Evolutionary conservation across 64 coral and sea anemone species (phyloP).

Genomic region (Pachyseris speciosa): DNA sequence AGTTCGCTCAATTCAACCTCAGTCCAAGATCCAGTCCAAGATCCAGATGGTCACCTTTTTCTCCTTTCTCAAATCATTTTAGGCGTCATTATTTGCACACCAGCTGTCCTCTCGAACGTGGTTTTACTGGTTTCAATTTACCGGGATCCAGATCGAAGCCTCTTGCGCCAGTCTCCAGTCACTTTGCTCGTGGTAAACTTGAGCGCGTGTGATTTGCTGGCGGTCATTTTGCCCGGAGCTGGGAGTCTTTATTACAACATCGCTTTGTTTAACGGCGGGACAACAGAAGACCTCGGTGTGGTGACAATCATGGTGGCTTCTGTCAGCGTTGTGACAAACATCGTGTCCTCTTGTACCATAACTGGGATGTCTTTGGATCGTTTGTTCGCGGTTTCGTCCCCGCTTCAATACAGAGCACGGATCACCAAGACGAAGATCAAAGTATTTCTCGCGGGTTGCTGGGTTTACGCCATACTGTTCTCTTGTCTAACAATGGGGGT

Average conservation of each 20-base stretch:
- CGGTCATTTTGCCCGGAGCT: background rate
- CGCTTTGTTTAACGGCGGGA: background rate
- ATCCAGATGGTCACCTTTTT: background rate
- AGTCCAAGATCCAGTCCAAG: background rate
- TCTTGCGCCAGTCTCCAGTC: background rate
- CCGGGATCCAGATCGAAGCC: background rate
- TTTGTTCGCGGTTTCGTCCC: background rate
- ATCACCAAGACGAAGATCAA: background rate
- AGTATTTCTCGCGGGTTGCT: background rate
- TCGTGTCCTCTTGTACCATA: constrained; percentile 5
- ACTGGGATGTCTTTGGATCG: constrained; percentile 21
- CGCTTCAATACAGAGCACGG: background rate
- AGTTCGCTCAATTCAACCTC: background rate
- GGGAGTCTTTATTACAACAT: background rate
- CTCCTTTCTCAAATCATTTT: background rate
- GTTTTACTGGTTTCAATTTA: background rate
- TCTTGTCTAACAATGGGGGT: background rate
- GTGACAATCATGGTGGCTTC: background rate
- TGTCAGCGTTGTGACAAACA: background rate
- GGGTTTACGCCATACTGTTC: background rate
- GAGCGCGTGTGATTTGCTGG: background rate
- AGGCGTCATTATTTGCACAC: background rate
- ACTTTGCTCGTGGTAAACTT: background rate
- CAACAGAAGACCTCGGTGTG: background rate
- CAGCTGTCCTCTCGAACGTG: background rate